Evolutionary conservation across 2,888 invertebrate species (phyloP), one percentile per base, ranked within the genome.

Genomic region (Pollenia angustigena): DNA sequence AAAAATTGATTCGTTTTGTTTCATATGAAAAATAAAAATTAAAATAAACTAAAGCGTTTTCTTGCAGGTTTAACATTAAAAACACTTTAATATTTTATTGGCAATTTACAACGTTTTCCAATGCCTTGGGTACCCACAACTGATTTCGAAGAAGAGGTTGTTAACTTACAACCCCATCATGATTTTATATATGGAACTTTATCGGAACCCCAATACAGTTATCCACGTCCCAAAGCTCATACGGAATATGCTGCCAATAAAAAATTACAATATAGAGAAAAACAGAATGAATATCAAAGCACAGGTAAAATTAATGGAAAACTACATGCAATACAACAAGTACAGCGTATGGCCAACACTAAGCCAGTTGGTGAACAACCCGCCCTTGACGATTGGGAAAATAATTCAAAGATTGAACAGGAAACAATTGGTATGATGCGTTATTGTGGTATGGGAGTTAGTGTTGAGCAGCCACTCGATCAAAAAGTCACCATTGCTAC

Each of bases 351-450:
- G 12, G 88, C 91, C 0, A 90, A 90, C 0, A 91, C 90, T 0
- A 92, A 90, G 78, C 89, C 90, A 1, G 23, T 92, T n/a, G 92
- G 92, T 0, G 90, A 92, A 52, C 89, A 89, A 50, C 90, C 93
- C 1, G 88, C 90, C 0, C 40, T 91, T 69, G 82, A 89, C 0
- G 93, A 93, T 81, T 92, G 90, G 91, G 88, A 93, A 0, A 89
- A 91, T 42, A 85, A 78, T 11, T 89, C 89, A n/a, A 90, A 89
- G 0, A 80, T 89, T 2, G 93, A 92, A 44, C 84, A 66, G 7
- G 93, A 93, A 88, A 90, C 90, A 0, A 69, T 93, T 4, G 90
- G 90, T 0, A 89, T 93, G 89, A 91, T 93, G 90, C 89, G 93
- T 2, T 90, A 90, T 64, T 88, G 89, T 50, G 92, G 91, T 3